Conservation (phyloP, 2,888 invertebrate species). For the Peribatodes rhomboidaria region DNA sequence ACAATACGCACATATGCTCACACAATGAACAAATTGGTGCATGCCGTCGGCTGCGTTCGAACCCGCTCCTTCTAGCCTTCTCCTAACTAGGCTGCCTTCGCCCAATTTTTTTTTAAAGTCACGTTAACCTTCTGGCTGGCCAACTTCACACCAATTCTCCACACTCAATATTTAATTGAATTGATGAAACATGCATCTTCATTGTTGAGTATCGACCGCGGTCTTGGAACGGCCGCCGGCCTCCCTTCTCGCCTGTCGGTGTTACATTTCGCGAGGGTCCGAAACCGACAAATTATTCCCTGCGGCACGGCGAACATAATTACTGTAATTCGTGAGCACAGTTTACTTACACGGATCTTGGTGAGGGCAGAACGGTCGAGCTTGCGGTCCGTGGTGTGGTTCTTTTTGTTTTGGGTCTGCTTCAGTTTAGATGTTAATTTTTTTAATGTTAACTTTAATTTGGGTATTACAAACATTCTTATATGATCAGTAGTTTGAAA, state of each 20-base stretch:
- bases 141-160: not conserved
- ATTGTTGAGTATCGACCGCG: slow-evolving; percentile 33
- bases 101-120: too few species aligned
- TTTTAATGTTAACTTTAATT: not conserved
- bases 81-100: too few species aligned
- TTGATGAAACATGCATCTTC: slow-evolving; percentile 58
- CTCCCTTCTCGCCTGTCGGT: slow-evolving; percentile 48
- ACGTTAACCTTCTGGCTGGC: too few species aligned
- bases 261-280: slow-evolving; percentile 71
- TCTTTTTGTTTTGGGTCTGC: not conserved
- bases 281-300: slow-evolving; percentile 72
- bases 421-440: too few species aligned
- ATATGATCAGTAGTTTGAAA: too few species aligned
- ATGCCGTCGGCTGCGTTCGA: too few species aligned
- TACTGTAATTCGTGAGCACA: slow-evolving; percentile 77
- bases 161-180: slow-evolving; percentile 13
- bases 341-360: slow-evolving; percentile 60
- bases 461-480: too few species aligned
- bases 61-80: too few species aligned
- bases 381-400: not conserved
- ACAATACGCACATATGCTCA: too few species aligned
- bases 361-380: slow-evolving; percentile 41
- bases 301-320: slow-evolving; percentile 71
- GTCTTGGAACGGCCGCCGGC: slow-evolving; percentile 7
- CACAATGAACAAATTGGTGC: too few species aligned